A percentile compares a stretch with the other conserved stretches of the same genome.
These are phyloP conservation scores for Atherinosoma microstoma DNA, from an alignment of 2,797 vertebrate species.

Conservation along the genomic window DNA sequence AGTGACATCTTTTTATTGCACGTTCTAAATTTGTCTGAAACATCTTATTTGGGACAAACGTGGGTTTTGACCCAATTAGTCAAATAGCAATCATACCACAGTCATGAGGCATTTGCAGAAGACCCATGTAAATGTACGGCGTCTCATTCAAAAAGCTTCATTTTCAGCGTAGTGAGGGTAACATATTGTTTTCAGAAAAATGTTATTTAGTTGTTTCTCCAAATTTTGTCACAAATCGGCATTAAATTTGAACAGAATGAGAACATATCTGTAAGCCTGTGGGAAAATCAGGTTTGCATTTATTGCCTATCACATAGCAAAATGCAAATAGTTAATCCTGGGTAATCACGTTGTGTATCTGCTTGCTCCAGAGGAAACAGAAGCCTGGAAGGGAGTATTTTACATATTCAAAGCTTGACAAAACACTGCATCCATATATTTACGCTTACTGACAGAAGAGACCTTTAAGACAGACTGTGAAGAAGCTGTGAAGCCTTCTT, in stretches of 20 bases:
- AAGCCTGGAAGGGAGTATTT: constrained; percentile 65
- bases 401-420: constrained; percentile 72
- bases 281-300: constrained; percentile 51
- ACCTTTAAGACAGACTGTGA: constrained; percentile 55
- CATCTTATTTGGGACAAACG: constrained; percentile 51
- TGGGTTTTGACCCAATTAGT: constrained; percentile 52
- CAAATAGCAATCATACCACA: constrained; percentile 37
- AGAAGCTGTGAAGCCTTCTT: constrained; percentile 18
- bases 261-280: constrained; percentile 35
- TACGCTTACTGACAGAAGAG: constrained; percentile 60
- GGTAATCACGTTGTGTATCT: constrained; percentile 74
- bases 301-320: constrained; percentile 59
- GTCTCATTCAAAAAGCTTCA: constrained; percentile 7
- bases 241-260: constrained; percentile 33
- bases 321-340: constrained; percentile 67
- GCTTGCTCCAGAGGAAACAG: constrained; percentile 56
- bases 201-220: not conserved
- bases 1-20: constrained; percentile 19
- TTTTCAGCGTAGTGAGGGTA: not conserved
- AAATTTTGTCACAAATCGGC: constrained; percentile 28
- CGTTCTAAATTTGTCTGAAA: constrained; percentile 40
- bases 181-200: not conserved
- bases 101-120: constrained; percentile 21
- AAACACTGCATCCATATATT: constrained; percentile 59
- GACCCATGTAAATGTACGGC: not conserved